Evolutionary conservation across 2,113 vertebrate species (phyloP), one percentile per base, ranked within the genome.

Genomic region (Forbesichthys agassizii): DNA sequence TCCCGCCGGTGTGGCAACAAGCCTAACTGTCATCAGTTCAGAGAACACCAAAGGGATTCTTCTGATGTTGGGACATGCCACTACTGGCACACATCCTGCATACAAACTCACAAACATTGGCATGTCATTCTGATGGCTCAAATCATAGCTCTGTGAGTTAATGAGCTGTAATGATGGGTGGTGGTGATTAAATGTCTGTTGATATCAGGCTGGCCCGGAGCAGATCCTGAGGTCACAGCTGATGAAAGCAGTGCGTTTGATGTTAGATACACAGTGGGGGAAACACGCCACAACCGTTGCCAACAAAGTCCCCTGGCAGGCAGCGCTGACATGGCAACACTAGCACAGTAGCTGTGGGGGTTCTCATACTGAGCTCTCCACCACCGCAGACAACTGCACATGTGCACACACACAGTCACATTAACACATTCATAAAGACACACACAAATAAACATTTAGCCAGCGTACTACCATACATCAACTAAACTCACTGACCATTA

Each of bases 131-230:
- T 77, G 16, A 68, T 67, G 75, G 71, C 52, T 69, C 73, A 86
- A 88, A 86, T 86, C 61, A 84, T 81, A 85, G 82, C 75, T 52
- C 59, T 48, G 11, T 9, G 62, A 68, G 67, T 67, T 87, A 84
- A 91, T 83, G 84, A 86, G 71, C 72, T 75, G 66, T 83, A 81
- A 84, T 84, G 82, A 82, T 63, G 65, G 77, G 55, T 36, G 71
- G 61, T 64, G 67, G 67, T 73, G 74, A 62, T 85, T 83, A 81
- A 79, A 85, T 64, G 71, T 68, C 64, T 72, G 73, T 58, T 84
- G 78, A 81, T 88, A 84, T 84, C 65, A 60, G 52, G 55, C 69
- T 86, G 83, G 78, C 70, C 48, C 3, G 6, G 81, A 80, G 75
- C 52, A 68, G 51, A 84, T 68, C 46, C 69, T 60, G 61, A 49